These are phyloP conservation scores for Limnephilus rhombicus DNA, from an alignment of 2,888 invertebrate genomes.

Conservation along the genomic window DNA sequence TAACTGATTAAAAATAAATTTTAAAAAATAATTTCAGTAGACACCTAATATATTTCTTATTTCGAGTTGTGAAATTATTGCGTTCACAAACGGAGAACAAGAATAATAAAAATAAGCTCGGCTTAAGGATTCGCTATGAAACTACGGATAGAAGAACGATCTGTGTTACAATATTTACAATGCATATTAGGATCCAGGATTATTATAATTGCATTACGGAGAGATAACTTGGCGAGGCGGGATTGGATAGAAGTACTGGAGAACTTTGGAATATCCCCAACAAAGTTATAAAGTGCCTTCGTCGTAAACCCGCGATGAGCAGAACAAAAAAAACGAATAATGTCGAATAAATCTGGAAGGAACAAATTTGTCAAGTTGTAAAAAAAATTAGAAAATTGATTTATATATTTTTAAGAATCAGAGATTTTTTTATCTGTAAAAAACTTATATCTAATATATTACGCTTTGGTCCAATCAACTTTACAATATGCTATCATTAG, in stretches of 20 bases:
- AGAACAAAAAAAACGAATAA: neutral
- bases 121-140: neutral
- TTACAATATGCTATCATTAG: too few relatives aligned
- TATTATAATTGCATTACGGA: constrained; percentile 45
- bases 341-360: too few relatives aligned
- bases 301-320: neutral
- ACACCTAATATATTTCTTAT: too few relatives aligned
- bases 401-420: too few relatives aligned
- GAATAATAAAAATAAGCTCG: neutral
- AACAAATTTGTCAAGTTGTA: too few relatives aligned
- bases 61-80: too few relatives aligned
- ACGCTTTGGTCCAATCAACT: too few relatives aligned
- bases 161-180: constrained; percentile 20
- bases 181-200: constrained; percentile 35
- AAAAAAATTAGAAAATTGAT: too few relatives aligned
- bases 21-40: too few relatives aligned
- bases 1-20: too few relatives aligned
- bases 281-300: constrained; percentile 54
- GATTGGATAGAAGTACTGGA: neutral
- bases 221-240: constrained; percentile 24
- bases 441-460: too few relatives aligned
- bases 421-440: too few relatives aligned
- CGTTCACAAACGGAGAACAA: neutral
- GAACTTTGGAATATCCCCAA: constrained; percentile 55
- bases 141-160: neutral